phyloP scores from a whole-genome alignment of 2,888 invertebrate species.

The Philaethria dido region DNA sequence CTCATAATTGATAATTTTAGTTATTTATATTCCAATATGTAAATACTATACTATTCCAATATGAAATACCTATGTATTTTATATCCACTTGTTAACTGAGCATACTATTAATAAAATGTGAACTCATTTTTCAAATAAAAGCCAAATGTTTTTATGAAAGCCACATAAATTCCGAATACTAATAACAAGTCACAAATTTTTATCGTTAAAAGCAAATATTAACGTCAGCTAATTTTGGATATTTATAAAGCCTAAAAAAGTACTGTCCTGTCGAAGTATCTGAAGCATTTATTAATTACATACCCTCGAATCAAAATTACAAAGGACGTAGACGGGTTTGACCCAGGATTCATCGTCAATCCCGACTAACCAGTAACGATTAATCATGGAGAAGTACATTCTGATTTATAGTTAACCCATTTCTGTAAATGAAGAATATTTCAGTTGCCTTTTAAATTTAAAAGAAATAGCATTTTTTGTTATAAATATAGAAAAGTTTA shows the following conservation, averaged over 20 bases:
- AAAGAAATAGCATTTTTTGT: background rate
- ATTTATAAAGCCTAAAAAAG: constrained; percentile 17
- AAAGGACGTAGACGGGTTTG: constrained; percentile 30
- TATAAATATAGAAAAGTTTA: too few species aligned
- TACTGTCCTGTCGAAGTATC: constrained; percentile 3
- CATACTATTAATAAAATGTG: background rate
- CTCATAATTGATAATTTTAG: background rate
- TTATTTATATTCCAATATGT: too few species aligned
- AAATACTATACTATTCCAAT: too few species aligned
- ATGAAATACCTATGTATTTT: too few species aligned
- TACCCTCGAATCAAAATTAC: constrained; percentile 31
- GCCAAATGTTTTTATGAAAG: background rate
- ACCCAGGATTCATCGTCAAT: constrained; percentile 28
- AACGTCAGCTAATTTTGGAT: background rate
- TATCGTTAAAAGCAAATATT: background rate
- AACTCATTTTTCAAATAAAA: background rate
- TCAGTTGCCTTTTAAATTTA: constrained; percentile 17
- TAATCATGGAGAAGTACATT: constrained; percentile 33
- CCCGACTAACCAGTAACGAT: constrained; percentile 31
- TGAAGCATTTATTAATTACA: constrained; percentile 32
- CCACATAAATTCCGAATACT: background rate
- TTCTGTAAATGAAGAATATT: constrained; percentile 30
- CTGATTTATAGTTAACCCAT: constrained; percentile 32
- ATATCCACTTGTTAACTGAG: too few species aligned
- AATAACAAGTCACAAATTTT: constrained; percentile 4